These are phyloP conservation scores for Sebastes taczanowskii DNA, from an alignment of 2,797 vertebrate genomes.

Conservation along the genomic window DNA sequence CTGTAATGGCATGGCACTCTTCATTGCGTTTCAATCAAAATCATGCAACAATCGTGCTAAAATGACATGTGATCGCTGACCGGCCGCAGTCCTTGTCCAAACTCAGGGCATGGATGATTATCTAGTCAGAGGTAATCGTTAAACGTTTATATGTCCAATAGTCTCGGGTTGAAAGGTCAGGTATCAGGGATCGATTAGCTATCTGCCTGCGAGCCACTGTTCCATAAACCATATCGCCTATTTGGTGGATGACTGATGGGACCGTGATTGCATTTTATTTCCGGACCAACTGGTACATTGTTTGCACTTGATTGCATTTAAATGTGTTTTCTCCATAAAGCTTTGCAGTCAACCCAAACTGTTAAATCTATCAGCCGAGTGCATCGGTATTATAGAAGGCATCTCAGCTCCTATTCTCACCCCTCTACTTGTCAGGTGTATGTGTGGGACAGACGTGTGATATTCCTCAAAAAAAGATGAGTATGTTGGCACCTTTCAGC, in stretches of 20 bases:
- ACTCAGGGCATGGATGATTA: constrained; percentile 14
- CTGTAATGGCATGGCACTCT: not conserved
- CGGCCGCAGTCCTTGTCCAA: not conserved
- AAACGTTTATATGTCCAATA: not conserved
- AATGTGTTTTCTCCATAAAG: not conserved
- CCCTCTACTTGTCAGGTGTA: constrained; percentile 25
- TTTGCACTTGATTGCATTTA: not conserved
- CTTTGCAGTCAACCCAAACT: not conserved
- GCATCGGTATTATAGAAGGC: not conserved
- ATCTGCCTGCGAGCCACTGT: constrained; percentile 17
- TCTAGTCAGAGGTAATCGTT: constrained; percentile 31
- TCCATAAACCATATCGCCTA: constrained; percentile 27
- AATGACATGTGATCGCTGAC: constrained; percentile 5
- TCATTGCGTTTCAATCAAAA: constrained; percentile 19
- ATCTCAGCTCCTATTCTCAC: constrained; percentile 3
- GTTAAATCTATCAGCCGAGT: not conserved
- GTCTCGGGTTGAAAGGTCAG: constrained; percentile 38
- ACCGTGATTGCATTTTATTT: constrained; percentile 55
- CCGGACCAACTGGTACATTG: constrained; percentile 21
- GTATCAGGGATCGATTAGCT: constrained; percentile 53
- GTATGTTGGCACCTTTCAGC: constrained; percentile 32
- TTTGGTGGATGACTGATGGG: constrained; percentile 49
- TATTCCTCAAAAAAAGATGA: constrained; percentile 26
- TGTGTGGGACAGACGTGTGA: constrained; percentile 54
- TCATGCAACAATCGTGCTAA: not conserved